Evolutionary conservation across 2,113 vertebrate species (phyloP).

Genomic region (Sander lucioperca): DNA sequence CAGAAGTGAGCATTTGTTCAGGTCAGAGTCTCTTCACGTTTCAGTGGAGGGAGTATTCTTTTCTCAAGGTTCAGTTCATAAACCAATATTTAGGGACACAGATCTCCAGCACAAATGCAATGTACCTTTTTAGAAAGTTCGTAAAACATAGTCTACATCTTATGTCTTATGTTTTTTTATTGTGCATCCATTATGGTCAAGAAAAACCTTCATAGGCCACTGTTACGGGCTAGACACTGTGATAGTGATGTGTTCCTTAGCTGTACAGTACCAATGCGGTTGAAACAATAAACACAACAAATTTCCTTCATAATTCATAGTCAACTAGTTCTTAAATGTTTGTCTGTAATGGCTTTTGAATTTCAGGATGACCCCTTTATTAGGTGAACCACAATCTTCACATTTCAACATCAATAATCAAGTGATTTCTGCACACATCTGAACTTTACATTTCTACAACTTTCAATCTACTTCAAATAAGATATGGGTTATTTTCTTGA

Average conservation of each 20-base stretch:
- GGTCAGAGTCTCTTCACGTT: neutral
- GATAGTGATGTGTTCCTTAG: neutral
- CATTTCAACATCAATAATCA: neutral
- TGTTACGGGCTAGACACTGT: constrained; percentile 29
- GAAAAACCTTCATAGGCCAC: constrained; percentile 42
- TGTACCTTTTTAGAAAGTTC: neutral
- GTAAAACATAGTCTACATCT: neutral
- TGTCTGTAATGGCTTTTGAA: constrained; percentile 23
- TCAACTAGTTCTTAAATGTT: neutral
- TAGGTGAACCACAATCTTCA: neutral
- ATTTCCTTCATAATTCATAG: constrained; percentile 2
- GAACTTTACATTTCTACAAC: constrained; percentile 15
- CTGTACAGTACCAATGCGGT: neutral
- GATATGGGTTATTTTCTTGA: constrained; percentile 17
- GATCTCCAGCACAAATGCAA: neutral
- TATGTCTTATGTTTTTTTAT: neutral
- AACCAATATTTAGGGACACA: neutral
- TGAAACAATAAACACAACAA: constrained; percentile 1
- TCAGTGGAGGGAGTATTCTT: constrained; percentile 16
- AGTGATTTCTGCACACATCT: neutral
- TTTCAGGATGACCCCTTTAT: neutral
- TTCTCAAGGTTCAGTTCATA: neutral
- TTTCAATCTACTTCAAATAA: constrained; percentile 1
- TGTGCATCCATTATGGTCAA: constrained; percentile 1
- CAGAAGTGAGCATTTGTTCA: constrained; percentile 6